Evolutionary conservation across 2,113 vertebrate genomes (phyloP).

Genomic region (Salvelinus alpinus): DNA sequence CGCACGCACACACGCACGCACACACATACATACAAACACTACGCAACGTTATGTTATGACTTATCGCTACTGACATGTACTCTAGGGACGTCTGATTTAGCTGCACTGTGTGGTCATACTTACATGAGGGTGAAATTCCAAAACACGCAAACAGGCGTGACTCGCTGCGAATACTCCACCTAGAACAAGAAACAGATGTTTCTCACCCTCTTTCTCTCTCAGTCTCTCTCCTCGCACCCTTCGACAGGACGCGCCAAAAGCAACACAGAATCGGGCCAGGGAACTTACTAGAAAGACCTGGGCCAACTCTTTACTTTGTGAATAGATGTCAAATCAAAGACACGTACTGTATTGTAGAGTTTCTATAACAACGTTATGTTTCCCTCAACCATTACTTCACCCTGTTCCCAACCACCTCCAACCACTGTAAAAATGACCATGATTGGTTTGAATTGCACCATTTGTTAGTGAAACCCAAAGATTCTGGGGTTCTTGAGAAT

Average conservation of each 20-base stretch:
- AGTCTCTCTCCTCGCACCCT: not conserved
- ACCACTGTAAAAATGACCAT: not conserved
- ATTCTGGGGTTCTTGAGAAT: not conserved
- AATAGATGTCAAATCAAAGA: not conserved
- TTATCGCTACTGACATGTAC: not conserved
- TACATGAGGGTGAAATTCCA: conserved; percentile 77
- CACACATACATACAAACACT: too few species aligned
- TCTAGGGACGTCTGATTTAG: not conserved
- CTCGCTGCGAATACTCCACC: conserved; percentile 56
- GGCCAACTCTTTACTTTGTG: not conserved
- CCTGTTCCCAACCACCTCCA: too few species aligned
- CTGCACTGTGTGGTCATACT: conserved; percentile 42
- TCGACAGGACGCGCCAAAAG: not conserved
- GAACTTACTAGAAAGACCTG: not conserved
- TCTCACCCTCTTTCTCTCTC: not conserved
- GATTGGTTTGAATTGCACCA: not conserved
- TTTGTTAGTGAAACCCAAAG: not conserved
- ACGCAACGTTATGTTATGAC: conserved; percentile 65
- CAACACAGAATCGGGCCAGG: not conserved
- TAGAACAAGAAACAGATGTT: conserved; percentile 55
- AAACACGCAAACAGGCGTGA: conserved; percentile 73
- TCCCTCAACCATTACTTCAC: not conserved
- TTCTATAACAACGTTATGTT: not conserved
- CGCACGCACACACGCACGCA: too few species aligned
- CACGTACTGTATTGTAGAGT: not conserved